These are phyloP conservation scores for Adelges cooleyi DNA, from an alignment of 1,140 invertebrate species.

Conservation along the genomic window DNA sequence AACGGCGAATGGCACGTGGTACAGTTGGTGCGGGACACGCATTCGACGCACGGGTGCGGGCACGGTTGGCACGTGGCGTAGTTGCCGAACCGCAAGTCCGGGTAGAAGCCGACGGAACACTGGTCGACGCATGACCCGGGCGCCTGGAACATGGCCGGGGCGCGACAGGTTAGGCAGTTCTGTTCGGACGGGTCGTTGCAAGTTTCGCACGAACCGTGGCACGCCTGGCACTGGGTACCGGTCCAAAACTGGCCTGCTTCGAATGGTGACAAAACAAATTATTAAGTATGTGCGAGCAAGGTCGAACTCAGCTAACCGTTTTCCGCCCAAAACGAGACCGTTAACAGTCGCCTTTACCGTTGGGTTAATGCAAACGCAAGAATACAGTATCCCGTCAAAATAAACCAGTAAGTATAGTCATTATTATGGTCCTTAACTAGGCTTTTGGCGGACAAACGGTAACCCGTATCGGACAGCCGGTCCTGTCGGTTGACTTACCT, in stretches of 20 bases:
- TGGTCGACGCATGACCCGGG: conserved; percentile 53
- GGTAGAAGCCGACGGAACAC: conserved; percentile 59
- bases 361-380: background rate
- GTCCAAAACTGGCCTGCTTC: conserved; percentile 55
- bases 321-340: too few species aligned
- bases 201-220: conserved; percentile 50
- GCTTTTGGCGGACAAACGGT: background rate
- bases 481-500: conserved; percentile 35
- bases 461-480: too few species aligned
- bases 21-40: conserved; percentile 62
- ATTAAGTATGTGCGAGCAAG: too few species aligned
- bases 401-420: background rate
- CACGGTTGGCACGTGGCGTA: conserved; percentile 58
- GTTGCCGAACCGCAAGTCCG: conserved; percentile 18
- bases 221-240: conserved; percentile 57
- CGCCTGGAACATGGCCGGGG: conserved; percentile 50
- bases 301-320: too few species aligned
- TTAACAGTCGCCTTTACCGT: too few species aligned
- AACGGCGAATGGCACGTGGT: conserved; percentile 59
- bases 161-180: conserved; percentile 55
- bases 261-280: conserved; percentile 11
- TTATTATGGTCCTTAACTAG: background rate
- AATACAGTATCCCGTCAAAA: background rate
- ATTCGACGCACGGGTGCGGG: conserved; percentile 62
- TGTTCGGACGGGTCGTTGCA: conserved; percentile 33